Evolutionary conservation across 2,888 invertebrate species (phyloP).

Genomic region (Pristionchus mayeri): DNA sequence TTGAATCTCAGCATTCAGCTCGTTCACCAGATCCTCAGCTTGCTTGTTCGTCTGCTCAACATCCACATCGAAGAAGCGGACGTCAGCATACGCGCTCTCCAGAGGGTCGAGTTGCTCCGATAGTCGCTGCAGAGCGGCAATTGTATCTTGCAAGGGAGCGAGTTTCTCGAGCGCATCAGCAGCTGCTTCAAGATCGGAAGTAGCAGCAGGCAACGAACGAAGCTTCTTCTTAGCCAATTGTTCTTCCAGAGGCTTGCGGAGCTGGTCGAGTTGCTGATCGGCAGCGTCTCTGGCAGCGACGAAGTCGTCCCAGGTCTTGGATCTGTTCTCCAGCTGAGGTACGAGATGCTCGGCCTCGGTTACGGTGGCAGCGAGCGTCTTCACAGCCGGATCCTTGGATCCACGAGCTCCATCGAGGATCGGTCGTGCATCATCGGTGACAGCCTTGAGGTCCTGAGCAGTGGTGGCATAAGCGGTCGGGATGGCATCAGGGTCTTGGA

Average conservation of each 20-base stretch:
- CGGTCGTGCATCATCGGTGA: background rate
- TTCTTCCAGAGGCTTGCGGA: slow-evolving; percentile 56
- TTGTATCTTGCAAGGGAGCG: slow-evolving; percentile 54
- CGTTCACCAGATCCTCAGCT: slow-evolving; percentile 54
- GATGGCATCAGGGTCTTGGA: slow-evolving; percentile 50
- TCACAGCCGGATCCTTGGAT: slow-evolving; percentile 21
- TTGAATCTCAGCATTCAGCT: background rate
- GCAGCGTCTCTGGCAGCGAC: slow-evolving; percentile 60
- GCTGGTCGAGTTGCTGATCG: slow-evolving; percentile 59
- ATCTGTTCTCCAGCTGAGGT: slow-evolving; percentile 60
- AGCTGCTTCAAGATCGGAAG: slow-evolving; percentile 53
- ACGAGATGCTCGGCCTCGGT: slow-evolving; percentile 44
- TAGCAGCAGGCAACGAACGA: slow-evolving; percentile 53
- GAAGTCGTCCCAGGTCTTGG: slow-evolving; percentile 61
- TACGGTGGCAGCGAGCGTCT: slow-evolving; percentile 29
- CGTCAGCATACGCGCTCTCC: slow-evolving; percentile 63
- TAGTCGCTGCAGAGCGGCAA: slow-evolving; percentile 58
- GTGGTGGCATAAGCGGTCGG: slow-evolving; percentile 58
- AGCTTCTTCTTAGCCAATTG: slow-evolving; percentile 51
- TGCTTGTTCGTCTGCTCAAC: slow-evolving; percentile 65
- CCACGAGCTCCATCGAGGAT: background rate
- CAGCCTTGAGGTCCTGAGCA: slow-evolving; percentile 52
- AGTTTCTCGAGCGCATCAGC: slow-evolving; percentile 53
- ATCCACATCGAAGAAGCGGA: slow-evolving; percentile 68
- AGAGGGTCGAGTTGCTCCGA: slow-evolving; percentile 56